These are phyloP conservation scores for Drosophila nasuta DNA, from an alignment of 1,140 invertebrate species.

Conservation along the genomic window DNA sequence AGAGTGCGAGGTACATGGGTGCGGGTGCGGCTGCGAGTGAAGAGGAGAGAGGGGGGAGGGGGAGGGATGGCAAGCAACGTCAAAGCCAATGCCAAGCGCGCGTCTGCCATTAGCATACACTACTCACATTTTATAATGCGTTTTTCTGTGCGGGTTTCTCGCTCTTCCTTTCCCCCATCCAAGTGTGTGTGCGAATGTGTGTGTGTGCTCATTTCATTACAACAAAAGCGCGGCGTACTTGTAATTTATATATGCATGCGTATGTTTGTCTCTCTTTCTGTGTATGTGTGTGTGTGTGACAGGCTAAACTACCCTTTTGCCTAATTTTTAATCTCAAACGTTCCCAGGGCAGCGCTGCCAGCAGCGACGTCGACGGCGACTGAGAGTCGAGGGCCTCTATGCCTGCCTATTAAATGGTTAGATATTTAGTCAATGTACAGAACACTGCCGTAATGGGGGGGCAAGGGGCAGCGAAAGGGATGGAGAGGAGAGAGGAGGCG, in stretches of 20 bases:
- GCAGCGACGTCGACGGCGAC: not conserved
- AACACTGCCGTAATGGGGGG: not conserved
- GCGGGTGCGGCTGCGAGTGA: conserved; percentile 7
- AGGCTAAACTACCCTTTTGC: conserved; percentile 79
- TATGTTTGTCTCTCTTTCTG: no score
- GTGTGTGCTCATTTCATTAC: conserved; percentile 75
- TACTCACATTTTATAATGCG: conserved; percentile 80
- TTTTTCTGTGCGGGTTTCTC: conserved; percentile 54
- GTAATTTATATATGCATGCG: conserved; percentile 37
- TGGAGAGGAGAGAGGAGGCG: not conserved
- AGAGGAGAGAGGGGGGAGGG: not conserved
- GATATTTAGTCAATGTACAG: conserved; percentile 21
- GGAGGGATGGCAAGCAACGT: conserved; percentile 24
- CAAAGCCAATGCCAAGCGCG: conserved; percentile 48
- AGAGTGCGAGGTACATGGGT: not conserved
- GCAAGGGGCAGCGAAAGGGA: not conserved
- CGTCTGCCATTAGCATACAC: conserved; percentile 81
- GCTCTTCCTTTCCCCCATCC: not conserved
- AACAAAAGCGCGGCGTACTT: conserved; percentile 57
- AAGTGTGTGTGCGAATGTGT: conserved; percentile 28
- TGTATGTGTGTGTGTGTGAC: conserved; percentile 3
- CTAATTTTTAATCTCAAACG: conserved; percentile 79
- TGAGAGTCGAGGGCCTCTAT: conserved; percentile 24
- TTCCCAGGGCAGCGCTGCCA: conserved; percentile 60
- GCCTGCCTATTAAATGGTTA: conserved; percentile 45